Percentiles rank a stretch among this genome's conserved stretches.
Evolutionary conservation across 2,888 invertebrate species (phyloP).

Genomic region (Agriopis leucophaearia): DNA sequence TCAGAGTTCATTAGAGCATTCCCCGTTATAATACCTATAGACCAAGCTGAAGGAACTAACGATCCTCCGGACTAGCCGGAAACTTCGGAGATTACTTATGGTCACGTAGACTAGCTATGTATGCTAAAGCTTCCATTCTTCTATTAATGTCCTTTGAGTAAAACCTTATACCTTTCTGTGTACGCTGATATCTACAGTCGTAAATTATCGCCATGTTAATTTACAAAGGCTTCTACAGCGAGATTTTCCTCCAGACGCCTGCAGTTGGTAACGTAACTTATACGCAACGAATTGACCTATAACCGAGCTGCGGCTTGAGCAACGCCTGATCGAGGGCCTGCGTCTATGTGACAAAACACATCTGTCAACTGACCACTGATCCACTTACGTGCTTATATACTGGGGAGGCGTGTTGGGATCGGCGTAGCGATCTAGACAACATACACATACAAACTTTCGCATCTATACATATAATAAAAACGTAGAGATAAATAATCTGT

Average conservation of each 20-base stretch:
- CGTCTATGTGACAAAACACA: conserved; percentile 71
- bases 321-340: conserved; percentile 54
- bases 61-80: too few species aligned
- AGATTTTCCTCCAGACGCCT: conserved; percentile 31
- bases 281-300: conserved; percentile 57
- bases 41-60: too few species aligned
- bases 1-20: too few species aligned
- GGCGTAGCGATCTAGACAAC: background rate
- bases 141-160: too few species aligned
- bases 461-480: too few species aligned
- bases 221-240: conserved; percentile 12
- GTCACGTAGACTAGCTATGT: too few species aligned
- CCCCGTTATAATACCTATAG: too few species aligned
- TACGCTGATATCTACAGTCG: too few species aligned
- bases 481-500: too few species aligned
- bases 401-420: background rate
- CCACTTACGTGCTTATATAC: conserved; percentile 56
- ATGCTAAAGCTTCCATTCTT: too few species aligned
- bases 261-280: conserved; percentile 37
- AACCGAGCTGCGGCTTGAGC: conserved; percentile 56
- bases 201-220: background rate
- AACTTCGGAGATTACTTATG: too few species aligned
- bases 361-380: conserved; percentile 72
- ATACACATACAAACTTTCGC: too few species aligned
- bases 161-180: background rate